Conservation (phyloP, 2,888 invertebrate genomes). For the Orgyia antiqua region DNA sequence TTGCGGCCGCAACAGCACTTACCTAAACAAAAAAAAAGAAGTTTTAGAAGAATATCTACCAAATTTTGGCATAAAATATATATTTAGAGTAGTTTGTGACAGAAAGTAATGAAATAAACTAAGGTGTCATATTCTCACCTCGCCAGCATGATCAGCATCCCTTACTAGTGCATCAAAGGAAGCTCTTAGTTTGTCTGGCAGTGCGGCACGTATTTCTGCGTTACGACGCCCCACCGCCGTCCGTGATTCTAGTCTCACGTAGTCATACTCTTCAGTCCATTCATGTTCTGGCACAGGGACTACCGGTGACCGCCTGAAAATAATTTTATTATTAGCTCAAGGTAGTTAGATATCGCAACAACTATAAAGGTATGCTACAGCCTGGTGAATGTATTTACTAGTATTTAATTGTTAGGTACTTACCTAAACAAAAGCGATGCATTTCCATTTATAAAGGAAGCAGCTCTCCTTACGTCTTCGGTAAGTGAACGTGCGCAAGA, state of each 20-base stretch:
- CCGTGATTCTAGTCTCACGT: conserved; percentile 90
- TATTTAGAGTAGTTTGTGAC: no score
- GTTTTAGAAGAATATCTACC: background rate
- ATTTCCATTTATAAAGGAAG: conserved; percentile 94
- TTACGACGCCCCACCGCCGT: conserved; percentile 84
- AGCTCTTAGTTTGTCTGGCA: conserved; percentile 85
- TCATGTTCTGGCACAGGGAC: conserved; percentile 71
- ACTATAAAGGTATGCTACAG: no score
- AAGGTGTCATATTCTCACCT: conserved; percentile 45
- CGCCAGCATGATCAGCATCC: conserved; percentile 82
- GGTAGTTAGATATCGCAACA: background rate
- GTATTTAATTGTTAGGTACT: no score
- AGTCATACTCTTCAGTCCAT: conserved; percentile 93
- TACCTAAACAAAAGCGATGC: conserved; percentile 87
- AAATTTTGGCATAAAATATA: no score
- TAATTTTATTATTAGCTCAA: background rate
- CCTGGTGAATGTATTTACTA: no score
- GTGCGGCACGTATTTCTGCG: conserved; percentile 83
- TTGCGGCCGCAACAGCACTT: conserved; percentile 72
- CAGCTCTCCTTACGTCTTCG: conserved; percentile 92
- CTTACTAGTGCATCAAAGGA: conserved; percentile 87
- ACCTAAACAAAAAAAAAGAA: conserved; percentile 34
- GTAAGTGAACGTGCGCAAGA: conserved; percentile 91
- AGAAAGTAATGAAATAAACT: no score
- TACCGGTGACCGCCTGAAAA: conserved; percentile 53